Evolutionary conservation across 1,140 invertebrate species (phyloP), one percentile per base, ranked within the genome.

Genomic region (roundworm (Caenorhabditis elegans)): DNA sequence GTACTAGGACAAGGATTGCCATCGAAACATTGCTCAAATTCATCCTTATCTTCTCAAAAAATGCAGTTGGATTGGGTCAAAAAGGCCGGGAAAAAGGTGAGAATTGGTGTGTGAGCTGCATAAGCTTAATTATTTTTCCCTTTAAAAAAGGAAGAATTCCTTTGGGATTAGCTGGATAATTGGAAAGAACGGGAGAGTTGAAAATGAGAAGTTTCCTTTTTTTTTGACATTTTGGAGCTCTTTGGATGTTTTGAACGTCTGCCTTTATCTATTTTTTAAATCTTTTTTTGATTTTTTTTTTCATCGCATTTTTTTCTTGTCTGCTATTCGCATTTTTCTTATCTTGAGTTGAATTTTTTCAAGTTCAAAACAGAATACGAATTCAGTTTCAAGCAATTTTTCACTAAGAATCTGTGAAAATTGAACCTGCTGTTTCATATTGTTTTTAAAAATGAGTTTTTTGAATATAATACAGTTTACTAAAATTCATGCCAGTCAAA

Each of bases 51-150:
- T 26, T 11, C 22, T 26, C 22, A 53, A 34, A 36, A 36, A 65
- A 65, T 65, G 55, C 55, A 65, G 31, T 65, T 65, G 55, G 55
- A 65, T 65, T 65, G 55, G 55, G 55, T 65, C n/a, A 55, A 55
- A 19, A 55, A 55, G 17, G 55, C 55, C 55, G 55, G 55, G 17
- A 65, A 65, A 65, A 65, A 65, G 55, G 55, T 65, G 31, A 65
- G 22, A 3, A 26, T 13, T 65, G 31, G n/a, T n/a, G n/a, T n/a
- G n/a, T n/a, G n/a, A n/a, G n/a, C n/a, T n/a, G n/a, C n/a, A n/a
- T n/a, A n/a, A n/a, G n/a, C 17, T 24, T 53, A 26, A 26, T 53
- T 26, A 24, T 53, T 53, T 53, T 26, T 53, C 15, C n/a, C 10
- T 26, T 53, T 53, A 13, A 10, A 11, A n/a, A n/a, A n/a, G n/a